A percentile compares a stretch with the other conserved stretches of the same genome.
phyloP scores from a whole-genome alignment of 2,797 vertebrate species.

The Scolopax rusticola region DNA sequence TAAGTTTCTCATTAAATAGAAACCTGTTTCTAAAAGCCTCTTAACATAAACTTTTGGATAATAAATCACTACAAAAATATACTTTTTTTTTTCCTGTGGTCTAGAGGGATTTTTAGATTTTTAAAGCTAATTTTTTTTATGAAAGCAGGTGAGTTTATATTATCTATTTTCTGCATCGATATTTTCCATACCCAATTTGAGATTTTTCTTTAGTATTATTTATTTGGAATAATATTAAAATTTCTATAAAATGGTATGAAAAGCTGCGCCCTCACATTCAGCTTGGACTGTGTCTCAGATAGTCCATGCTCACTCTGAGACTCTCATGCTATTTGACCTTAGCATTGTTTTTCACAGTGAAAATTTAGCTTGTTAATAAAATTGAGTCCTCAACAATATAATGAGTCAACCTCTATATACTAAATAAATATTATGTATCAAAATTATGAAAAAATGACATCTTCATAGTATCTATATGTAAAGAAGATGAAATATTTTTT shows the following conservation, averaged over 20 bases:
- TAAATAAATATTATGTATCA: neutral
- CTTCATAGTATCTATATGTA: neutral
- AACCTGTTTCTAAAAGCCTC: slow-evolving; percentile 28
- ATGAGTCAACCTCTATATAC: neutral
- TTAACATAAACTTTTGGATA: slow-evolving; percentile 41
- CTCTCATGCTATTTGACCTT: neutral
- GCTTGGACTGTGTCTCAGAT: neutral
- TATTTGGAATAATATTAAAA: neutral
- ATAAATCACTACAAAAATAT: slow-evolving; percentile 43
- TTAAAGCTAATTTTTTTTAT: neutral
- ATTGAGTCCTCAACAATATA: neutral
- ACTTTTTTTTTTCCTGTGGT: slow-evolving; percentile 6
- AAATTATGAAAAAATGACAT: neutral
- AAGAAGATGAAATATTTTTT: neutral
- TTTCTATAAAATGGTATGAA: neutral
- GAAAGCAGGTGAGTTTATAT: slow-evolving; percentile 28
- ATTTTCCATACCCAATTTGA: neutral
- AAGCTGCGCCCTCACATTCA: neutral
- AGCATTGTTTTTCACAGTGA: neutral
- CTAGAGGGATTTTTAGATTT: neutral
- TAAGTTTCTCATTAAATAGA: slow-evolving; percentile 54
- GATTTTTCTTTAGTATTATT: neutral
- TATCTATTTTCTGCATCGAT: neutral
- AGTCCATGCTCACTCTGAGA: neutral
- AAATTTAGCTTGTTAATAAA: neutral